Base-by-base conservation (phyloP, 1,140 invertebrate species). In the Metopolophium dirhodum region DNA sequence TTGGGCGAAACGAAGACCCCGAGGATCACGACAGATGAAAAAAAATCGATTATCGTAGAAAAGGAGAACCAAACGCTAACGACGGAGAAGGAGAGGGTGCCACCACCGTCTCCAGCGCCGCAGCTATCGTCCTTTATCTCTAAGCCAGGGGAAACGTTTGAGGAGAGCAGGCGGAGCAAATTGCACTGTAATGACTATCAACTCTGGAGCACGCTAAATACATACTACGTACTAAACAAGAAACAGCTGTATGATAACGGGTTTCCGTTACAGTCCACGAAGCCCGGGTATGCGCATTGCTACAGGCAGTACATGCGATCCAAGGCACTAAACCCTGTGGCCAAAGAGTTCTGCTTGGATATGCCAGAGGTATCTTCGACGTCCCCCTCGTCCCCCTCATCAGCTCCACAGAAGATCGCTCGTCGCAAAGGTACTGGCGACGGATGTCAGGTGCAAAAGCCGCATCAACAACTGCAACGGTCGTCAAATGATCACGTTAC, bases 401-500 rank as follows among this genome's bases (percentile, higher is more conserved):
- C 37, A 7, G 26, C 2, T 22, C 22, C n/a, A 7, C 18, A 23
- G 9, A n/a, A 77, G 14, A 4, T n/a, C 30, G 14, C 4, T 0
- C 14, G 2, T 77, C 4, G 14, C n/a, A 68, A 68, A n/a, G 8
- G 0, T 11, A 6, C 26, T 11, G 3, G 22, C 14, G 6, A 68
- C 4, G 3, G 23, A 45, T 2, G 1, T 8, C 83, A 23, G 22
- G 11, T 26, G 2, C 37, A 37, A 18, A n/a, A 26, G 9, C 37
- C 94, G 96, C 96, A 93, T 95, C 95, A 54, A 89, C 51, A 61
- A 35, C 22, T 7, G 35, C 47, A 90, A 22, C n/a, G 2, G n/a
- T 68, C 90, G 7, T 83, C 45, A 18, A 22, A 37, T 2, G 47
- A 92, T 26, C n/a, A 22, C 18, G 68, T 83, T 7, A 11, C 68